Conservation (phyloP, 2,797 vertebrate species). For the Nannoperca australis region DNA sequence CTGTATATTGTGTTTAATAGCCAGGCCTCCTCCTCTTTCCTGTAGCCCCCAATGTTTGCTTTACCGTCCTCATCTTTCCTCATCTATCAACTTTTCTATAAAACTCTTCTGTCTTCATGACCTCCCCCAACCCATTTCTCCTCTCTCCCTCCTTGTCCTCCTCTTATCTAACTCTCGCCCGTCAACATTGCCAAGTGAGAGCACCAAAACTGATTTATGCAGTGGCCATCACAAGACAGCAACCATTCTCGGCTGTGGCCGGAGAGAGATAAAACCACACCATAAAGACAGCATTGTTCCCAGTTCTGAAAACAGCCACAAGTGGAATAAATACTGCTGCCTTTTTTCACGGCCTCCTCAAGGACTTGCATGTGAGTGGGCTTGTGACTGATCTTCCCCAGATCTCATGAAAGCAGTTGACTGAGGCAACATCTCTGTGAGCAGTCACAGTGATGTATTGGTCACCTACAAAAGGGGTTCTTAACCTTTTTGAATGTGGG, state of each 20-base stretch:
- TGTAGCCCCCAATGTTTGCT: conserved; percentile 17
- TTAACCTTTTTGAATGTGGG: background rate
- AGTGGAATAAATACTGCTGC: conserved; percentile 77
- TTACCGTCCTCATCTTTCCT: conserved; percentile 47
- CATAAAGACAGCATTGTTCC: conserved; percentile 80
- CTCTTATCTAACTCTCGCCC: conserved; percentile 56
- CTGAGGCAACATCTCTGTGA: conserved; percentile 37
- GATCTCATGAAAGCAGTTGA: conserved; percentile 55
- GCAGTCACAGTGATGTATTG: conserved; percentile 16
- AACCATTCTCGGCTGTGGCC: conserved; percentile 76
- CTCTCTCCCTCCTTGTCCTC: conserved; percentile 40
- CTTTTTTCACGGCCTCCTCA: conserved; percentile 65
- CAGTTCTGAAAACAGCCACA: conserved; percentile 74
- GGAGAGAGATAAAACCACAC: conserved; percentile 78
- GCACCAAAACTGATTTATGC: conserved; percentile 80
- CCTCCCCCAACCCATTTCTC: conserved; percentile 35
- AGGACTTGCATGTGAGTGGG: conserved; percentile 65
- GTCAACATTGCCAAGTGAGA: conserved; percentile 60
- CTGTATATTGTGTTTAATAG: conserved; percentile 74
- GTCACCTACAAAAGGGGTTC: background rate
- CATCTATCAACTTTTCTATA: conserved; percentile 45
- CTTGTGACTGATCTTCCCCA: conserved; percentile 65
- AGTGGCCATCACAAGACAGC: conserved; percentile 78
- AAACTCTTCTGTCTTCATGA: conserved; percentile 45
- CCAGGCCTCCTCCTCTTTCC: conserved; percentile 55